Base-by-base conservation (phyloP, 2,888 invertebrate species). In the Brenthis hecate region DNA sequence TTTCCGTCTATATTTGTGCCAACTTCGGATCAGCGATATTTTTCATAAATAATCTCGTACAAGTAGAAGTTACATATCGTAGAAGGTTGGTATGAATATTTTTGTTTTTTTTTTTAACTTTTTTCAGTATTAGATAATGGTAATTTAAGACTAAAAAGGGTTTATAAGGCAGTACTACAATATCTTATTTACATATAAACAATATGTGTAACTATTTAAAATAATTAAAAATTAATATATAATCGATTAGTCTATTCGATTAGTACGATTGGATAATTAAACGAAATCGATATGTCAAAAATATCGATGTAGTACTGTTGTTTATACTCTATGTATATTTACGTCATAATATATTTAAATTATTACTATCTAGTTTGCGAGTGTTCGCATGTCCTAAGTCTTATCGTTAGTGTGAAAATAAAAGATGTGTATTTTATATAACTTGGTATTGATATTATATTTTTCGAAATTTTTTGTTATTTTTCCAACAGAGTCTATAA, bases 71-170 rank as follows among this genome's bases (percentile, higher is more conserved):
- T 68, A 88, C 89, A 90, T 90, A 90, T 90, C 89, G 78, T 77
- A 67, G 80, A 78, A 80, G 81, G 86, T 88, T 87, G 85, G 86
- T 86, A 84, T 84, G 78, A 82, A 83, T 82, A 80, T 83, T 76
- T 61, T 86, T 85, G 85, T 88, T 88, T 23, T 66, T 63, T 60
- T 51, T 50, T 57, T 56, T 61, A n/a, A 86, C 85, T 85, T 90
- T 87, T 89, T 89, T 88, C 91, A 91, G 91, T 91, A 90, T 91
- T 92, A 89, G 86, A 85, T 86, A 86, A 74, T 47, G 58, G 23
- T 48, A 50, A 28, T 60, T 48, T 60, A 50, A 60, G 60, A 60
- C 28, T 56, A 23, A n/a, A 11, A 48, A 28, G 28, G 6, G 28
- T 60, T 28, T 11, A 50, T 8, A 50, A 28, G 11, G 28, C 60